phyloP scores from a whole-genome alignment of 2,888 invertebrate species.

The Eupithecia inturbata region DNA sequence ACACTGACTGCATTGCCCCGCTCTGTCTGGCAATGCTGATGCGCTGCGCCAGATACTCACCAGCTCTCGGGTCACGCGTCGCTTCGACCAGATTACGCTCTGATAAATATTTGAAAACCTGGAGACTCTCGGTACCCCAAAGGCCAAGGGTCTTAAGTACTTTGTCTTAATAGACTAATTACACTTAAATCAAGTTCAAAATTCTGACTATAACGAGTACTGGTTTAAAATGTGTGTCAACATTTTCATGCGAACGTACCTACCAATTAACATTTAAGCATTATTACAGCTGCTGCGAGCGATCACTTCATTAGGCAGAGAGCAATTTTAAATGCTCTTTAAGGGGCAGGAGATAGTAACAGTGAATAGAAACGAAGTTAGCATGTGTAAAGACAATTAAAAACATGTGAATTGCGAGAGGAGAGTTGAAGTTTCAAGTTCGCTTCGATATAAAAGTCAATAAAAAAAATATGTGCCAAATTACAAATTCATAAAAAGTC shows the following conservation, averaged over 20 bases:
- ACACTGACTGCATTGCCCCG: no score
- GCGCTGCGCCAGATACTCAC: no score
- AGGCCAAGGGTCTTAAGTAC: no score
- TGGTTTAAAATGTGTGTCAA: neutral
- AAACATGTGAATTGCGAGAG: neutral
- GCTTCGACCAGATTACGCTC: no score
- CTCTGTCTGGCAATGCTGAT: no score
- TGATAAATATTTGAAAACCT: no score
- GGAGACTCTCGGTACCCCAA: no score
- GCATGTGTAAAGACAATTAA: neutral
- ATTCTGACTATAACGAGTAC: neutral
- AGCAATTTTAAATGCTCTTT: conserved; percentile 8
- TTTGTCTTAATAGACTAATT: no score
- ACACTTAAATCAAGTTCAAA: no score
- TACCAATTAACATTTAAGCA: neutral
- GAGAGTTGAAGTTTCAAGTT: neutral
- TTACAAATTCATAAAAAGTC: no score
- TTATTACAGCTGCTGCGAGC: conserved; percentile 1
- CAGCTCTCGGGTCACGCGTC: no score
- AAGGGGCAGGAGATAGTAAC: neutral
- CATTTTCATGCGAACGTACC: neutral
- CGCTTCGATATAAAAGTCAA: neutral
- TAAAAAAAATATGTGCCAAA: no score
- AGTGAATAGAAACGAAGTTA: neutral
- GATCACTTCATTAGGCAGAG: conserved; percentile 10